Conservation (phyloP, 1,140 invertebrate species). For the Amyelois transitella region DNA sequence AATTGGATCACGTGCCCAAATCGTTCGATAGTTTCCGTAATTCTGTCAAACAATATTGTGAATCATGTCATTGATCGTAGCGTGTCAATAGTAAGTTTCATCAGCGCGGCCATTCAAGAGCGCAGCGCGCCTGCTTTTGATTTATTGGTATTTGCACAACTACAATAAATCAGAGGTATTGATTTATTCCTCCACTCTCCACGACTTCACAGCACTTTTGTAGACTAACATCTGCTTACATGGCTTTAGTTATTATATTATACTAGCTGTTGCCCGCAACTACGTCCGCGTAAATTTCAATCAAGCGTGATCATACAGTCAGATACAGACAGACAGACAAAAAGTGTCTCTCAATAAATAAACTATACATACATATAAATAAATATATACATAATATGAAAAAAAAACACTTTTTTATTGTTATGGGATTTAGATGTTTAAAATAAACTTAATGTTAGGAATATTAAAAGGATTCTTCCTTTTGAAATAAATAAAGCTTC, state of each 20-base stretch:
- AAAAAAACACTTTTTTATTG: too few relatives aligned
- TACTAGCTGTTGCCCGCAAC: too few relatives aligned
- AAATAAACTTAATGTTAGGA: too few relatives aligned
- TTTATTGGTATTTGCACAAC: slow-evolving; percentile 54
- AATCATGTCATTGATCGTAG: neutral
- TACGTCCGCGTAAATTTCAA: too few relatives aligned
- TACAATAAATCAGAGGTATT: slow-evolving; percentile 57
- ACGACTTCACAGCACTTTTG: neutral
- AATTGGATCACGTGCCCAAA: neutral
- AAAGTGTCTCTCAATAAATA: too few relatives aligned
- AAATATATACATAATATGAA: neutral
- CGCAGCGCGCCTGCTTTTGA: slow-evolving; percentile 30
- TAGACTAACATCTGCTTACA: too few relatives aligned
- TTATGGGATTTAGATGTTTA: too few relatives aligned
- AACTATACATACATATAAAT: neutral
- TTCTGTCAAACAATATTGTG: neutral
- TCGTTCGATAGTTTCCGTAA: neutral
- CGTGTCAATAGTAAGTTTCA: neutral
- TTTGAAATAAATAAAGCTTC: too few relatives aligned
- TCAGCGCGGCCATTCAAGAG: slow-evolving; percentile 13
- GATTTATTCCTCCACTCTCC: slow-evolving; percentile 28
- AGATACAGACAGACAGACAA: too few relatives aligned
- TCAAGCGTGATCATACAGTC: too few relatives aligned
- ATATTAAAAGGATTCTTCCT: too few relatives aligned
- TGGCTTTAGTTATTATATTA: too few relatives aligned